A percentile compares a stretch with the other conserved stretches of the same genome.
phyloP scores from a whole-genome alignment of 2,888 invertebrate genomes.

The Tenthredo mesomela region DNA sequence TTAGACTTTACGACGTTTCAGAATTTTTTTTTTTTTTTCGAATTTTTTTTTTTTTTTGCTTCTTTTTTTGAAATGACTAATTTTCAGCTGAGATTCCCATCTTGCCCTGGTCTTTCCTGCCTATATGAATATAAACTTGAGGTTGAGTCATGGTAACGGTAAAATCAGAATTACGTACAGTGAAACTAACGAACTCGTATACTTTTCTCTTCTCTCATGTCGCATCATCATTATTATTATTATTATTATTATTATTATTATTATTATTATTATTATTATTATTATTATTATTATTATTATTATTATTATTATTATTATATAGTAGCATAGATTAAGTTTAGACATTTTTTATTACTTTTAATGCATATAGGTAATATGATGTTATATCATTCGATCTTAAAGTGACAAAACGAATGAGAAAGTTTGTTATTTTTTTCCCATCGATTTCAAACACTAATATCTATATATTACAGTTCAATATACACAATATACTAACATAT shows the following conservation, averaged over 20 bases:
- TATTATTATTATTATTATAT: neutral
- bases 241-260: neutral
- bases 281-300: neutral
- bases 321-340: neutral
- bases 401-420: neutral
- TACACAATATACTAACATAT: no score
- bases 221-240: neutral
- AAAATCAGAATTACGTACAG: neutral
- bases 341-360: no score
- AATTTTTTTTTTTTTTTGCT: no score
- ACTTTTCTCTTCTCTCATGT: neutral
- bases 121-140: neutral
- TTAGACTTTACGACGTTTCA: no score
- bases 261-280: neutral
- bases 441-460: neutral
- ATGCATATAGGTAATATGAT: no score
- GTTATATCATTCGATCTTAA: neutral
- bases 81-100: no score
- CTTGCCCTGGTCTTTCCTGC: no score
- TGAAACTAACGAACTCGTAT: neutral
- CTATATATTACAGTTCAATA: no score
- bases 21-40: no score
- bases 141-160: neutral
- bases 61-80: no score
- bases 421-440: neutral